These are phyloP conservation scores for Hippocampus abdominalis DNA, from an alignment of 2,113 vertebrate species.

Conservation along the genomic window DNA sequence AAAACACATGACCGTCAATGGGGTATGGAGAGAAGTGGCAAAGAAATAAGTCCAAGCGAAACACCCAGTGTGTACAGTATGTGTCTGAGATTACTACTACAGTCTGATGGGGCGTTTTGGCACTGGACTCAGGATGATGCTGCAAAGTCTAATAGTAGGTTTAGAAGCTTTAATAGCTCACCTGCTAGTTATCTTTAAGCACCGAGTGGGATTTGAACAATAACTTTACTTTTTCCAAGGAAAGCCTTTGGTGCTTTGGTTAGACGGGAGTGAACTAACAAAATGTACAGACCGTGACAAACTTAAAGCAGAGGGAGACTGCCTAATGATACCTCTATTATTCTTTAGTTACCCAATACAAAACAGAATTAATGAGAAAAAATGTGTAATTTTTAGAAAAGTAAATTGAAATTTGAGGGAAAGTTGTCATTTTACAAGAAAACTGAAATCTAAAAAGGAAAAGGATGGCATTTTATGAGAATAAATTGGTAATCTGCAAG, in stretches of 20 bases:
- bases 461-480: not conserved
- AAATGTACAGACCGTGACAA: not conserved
- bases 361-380: not conserved
- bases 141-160: not conserved
- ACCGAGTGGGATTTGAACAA: not conserved
- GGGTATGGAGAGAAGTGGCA: slow-evolving; percentile 55
- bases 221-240: not conserved
- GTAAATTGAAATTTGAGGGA: not conserved
- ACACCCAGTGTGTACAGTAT: slow-evolving; percentile 4
- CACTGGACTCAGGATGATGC: not conserved
- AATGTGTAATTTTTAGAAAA: not conserved
- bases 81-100: slow-evolving; percentile 6
- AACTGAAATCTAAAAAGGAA: not conserved
- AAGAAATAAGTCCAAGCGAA: slow-evolving; percentile 56
- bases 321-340: not conserved
- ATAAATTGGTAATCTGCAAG: not conserved
- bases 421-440: no score
- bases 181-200: not conserved
- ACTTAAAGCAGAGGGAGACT: not conserved
- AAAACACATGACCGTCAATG: slow-evolving; percentile 49
- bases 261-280: not conserved
- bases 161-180: not conserved
- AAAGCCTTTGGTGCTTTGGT: not conserved
- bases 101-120: not conserved
- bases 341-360: not conserved